These are phyloP conservation scores for Morpho helenor DNA, from an alignment of 2,888 invertebrate genomes.

Conservation along the genomic window DNA sequence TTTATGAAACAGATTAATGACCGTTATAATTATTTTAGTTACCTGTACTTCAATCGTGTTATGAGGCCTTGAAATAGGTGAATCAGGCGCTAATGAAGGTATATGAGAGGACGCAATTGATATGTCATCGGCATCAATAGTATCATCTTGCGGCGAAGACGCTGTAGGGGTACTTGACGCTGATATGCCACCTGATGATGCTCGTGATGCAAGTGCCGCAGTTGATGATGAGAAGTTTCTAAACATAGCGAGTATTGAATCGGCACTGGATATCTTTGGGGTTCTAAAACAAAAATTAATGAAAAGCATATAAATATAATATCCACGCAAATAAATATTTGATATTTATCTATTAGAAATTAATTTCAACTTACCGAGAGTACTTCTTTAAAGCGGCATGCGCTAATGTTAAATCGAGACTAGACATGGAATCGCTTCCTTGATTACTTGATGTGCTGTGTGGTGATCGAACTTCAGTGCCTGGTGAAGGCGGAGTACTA, in stretches of 20 bases:
- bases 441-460: conserved; percentile 87
- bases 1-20: not conserved
- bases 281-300: conserved; percentile 46
- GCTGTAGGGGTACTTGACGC: conserved; percentile 86
- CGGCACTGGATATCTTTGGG: conserved; percentile 86
- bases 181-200: conserved; percentile 81
- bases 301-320: not conserved
- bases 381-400: conserved; percentile 79
- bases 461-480: conserved; percentile 79
- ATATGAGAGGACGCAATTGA: conserved; percentile 83
- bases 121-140: conserved; percentile 84
- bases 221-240: conserved; percentile 85
- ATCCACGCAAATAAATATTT: not conserved
- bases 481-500: conserved; percentile 83
- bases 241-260: conserved; percentile 89
- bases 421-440: conserved; percentile 88
- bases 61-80: conserved; percentile 73
- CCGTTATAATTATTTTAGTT: conserved; percentile 7
- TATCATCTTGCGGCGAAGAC: conserved; percentile 86
- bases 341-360: not conserved
- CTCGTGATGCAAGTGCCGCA: conserved; percentile 78
- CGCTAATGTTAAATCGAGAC: conserved; percentile 83
- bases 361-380: conserved; percentile 47
- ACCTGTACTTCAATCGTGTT: conserved; percentile 74
- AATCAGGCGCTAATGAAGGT: conserved; percentile 81